Evolutionary conservation across 2,797 vertebrate genomes (phyloP), one percentile per base, ranked within the genome.

Genomic region (Sparidentex hasta): DNA sequence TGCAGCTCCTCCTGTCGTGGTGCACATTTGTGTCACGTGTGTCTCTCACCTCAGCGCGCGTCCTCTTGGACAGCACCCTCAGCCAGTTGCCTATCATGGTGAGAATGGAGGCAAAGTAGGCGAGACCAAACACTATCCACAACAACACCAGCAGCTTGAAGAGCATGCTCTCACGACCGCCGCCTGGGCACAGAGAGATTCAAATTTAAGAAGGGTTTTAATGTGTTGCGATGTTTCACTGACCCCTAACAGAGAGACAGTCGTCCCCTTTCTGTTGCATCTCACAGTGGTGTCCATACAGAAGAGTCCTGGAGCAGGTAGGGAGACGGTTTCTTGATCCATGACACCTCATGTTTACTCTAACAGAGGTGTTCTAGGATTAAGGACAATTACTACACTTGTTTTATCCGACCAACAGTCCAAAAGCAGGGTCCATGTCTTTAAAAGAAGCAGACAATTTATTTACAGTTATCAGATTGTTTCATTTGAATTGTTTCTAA

Each of bases 81-180:
- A 98, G 89, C 97, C 97, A 98, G 91, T 98, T 97, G 63, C 94
- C 96, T 11, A 98, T 98, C 96, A 98, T 98, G 57, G 96, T 97
- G 80, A 98, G 95, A 87, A 98, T 96, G 5, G 97, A 97, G 56
- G 97, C 97, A 17, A 98, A 98, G 92, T 98, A 98, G 63, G 97
- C 97, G 21, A 98, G 88, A 43, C 97, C 97, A 4, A 98, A 95
- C 65, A 98, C 95, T 16, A 98, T 98, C 97, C 97, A 98, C 89
- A 98, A 87, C 95, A 96, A 96, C 84, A 97, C 97, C 86, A 98
- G 90, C 0, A 96, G 97, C 84, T 98, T 97, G 68, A 98, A 98
- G 78, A 96, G 91, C 52, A 92, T 69, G 2, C 91, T 87, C 0
- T 91, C 85, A 59, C 84, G 84, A 16, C 90, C 87, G 5, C 90